These are phyloP conservation scores for Ormyrus labotus DNA, from an alignment of 2,888 invertebrate species.

Conservation along the genomic window DNA sequence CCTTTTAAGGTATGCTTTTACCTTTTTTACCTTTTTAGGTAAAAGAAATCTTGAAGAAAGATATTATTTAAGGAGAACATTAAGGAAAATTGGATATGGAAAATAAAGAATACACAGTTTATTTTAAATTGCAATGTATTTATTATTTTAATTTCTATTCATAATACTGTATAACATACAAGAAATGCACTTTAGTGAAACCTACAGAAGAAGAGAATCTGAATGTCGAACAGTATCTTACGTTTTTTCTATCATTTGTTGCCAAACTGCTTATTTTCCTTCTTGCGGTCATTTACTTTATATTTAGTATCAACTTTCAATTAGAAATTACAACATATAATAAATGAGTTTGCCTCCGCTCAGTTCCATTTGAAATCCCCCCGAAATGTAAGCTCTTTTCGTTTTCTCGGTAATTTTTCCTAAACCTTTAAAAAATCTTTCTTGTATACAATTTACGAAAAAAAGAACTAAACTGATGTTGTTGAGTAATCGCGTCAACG, in stretches of 20 bases:
- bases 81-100: no score
- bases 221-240: slow-evolving; percentile 73
- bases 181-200: slow-evolving; percentile 93
- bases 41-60: no score
- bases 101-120: slow-evolving; percentile 33
- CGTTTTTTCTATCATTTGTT: slow-evolving; percentile 63
- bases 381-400: slow-evolving; percentile 46
- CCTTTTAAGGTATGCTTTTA: no score
- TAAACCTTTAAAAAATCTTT: slow-evolving; percentile 39
- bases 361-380: slow-evolving; percentile 54
- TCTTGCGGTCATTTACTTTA: slow-evolving; percentile 61
- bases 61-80: no score
- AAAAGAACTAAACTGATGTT: slow-evolving; percentile 41
- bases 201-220: slow-evolving; percentile 90
- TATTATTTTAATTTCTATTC: slow-evolving; percentile 78
- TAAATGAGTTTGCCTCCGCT: slow-evolving; percentile 66
- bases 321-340: slow-evolving; percentile 60
- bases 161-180: slow-evolving; percentile 94
- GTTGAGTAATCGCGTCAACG: slow-evolving; percentile 51
- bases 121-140: slow-evolving; percentile 70
- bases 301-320: slow-evolving; percentile 45
- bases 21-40: no score
- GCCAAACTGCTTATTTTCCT: slow-evolving; percentile 61
- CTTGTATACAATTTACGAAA: slow-evolving; percentile 45
- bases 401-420: slow-evolving; percentile 26